Evolutionary conservation across 2,888 invertebrate genomes (phyloP), one percentile per base, ranked within the genome.

Genomic region (Rhamphomyia laevipes): DNA sequence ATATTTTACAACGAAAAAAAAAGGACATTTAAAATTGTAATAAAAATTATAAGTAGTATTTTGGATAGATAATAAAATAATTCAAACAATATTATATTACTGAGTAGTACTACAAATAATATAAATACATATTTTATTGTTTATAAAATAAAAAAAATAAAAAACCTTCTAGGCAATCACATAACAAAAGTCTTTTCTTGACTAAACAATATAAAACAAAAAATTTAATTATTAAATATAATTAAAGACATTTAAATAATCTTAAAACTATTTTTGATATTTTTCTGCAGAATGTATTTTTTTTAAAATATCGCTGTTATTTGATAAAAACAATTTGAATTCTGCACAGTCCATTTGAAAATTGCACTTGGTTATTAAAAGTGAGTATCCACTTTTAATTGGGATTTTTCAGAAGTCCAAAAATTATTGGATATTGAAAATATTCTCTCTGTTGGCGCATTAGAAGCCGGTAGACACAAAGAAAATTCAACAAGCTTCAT

Each of bases 271-370:
- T 16, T 17, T 38, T 18, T 45, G 45, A 37, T 44, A 38, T 38
- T 48, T 48, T 44, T 48, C 13, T 44, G 37, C 15, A 18, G 31
- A 43, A 18, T 40, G 43, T 13, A 47, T 47, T 41, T 42, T 41
- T 30, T 47, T 31, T 33, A 47, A 42, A 23, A 47, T 37, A 30
- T 43, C 15, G 17, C 18, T 23, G 10, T 37, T n/a, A 21, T 16
- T 37, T 16, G n/a, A 43, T 35, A 47, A 48, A 44, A 44, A 48
- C 11, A 15, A 40, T 16, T 44, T 44, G 37, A 48, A 48, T 21
- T 77, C 46, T 75, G 56, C 17, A 47, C 47, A 47, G 27, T 43
- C 40, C 23, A 33, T 37, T 12, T 43, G 23, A 37, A 27, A 43
- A 37, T 47, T 43, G 37, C 23, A 47, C 33, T 48, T 48, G 13